Evolutionary conservation across 2,113 vertebrate species (phyloP).

Genomic region (Prionailurus bengalensis): DNA sequence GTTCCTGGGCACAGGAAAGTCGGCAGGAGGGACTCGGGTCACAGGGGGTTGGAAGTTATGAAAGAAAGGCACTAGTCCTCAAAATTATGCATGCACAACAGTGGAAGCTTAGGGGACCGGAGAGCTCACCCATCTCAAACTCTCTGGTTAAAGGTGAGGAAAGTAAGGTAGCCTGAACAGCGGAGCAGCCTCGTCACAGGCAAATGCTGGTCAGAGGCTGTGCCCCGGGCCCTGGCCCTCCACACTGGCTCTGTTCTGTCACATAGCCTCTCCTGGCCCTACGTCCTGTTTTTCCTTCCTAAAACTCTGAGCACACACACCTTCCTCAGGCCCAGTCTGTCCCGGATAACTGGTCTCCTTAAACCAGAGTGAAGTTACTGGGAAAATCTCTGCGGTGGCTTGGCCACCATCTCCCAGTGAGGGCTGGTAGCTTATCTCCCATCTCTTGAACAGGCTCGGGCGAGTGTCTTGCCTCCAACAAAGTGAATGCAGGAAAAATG

Average conservation of each 20-base stretch:
- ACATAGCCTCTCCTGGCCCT: background rate
- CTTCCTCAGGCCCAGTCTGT: background rate
- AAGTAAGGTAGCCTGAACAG: background rate
- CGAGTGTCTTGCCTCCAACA: background rate
- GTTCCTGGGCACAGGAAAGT: background rate
- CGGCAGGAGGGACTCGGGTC: background rate
- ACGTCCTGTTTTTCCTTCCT: background rate
- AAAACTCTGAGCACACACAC: background rate
- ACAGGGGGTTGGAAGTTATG: background rate
- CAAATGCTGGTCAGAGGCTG: background rate
- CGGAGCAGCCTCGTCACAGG: background rate
- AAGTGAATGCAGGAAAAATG: background rate
- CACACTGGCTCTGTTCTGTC: background rate
- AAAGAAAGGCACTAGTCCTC: background rate
- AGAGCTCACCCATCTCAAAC: background rate
- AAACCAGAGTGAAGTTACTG: background rate
- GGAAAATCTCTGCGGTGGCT: background rate
- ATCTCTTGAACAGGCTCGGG: background rate
- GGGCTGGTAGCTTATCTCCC: background rate
- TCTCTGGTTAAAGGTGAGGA: background rate
- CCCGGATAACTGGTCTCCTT: background rate
- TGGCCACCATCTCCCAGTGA: background rate
- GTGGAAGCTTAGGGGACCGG: background rate
- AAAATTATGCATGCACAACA: background rate
- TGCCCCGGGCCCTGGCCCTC: background rate